Evolutionary conservation across 2,888 invertebrate genomes (phyloP).

Genomic region (Mythimna pallens): DNA sequence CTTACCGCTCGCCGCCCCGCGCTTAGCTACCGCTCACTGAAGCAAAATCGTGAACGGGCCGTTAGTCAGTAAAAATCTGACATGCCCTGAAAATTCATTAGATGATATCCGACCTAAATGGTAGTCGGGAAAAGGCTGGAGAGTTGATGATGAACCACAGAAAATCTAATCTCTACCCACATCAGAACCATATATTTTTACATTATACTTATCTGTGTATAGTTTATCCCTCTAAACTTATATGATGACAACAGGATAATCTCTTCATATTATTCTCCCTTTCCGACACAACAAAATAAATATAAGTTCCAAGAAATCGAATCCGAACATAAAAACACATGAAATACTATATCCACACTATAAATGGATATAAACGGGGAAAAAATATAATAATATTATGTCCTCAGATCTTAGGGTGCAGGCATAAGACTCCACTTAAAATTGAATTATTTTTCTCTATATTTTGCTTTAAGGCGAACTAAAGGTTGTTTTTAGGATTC

Average conservation of each 20-base stretch:
- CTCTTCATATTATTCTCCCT: slow-evolving; percentile 24
- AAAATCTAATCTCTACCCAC: neutral
- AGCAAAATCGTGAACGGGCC: too few species aligned
- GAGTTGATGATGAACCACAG: too few species aligned
- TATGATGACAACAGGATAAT: slow-evolving; percentile 43
- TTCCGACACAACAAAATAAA: slow-evolving; percentile 51
- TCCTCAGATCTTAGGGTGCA: slow-evolving; percentile 17
- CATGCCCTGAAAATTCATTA: too few species aligned
- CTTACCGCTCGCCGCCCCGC: too few species aligned
- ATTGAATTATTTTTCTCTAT: neutral
- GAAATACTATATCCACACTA: slow-evolving; percentile 53
- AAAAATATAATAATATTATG: slow-evolving; percentile 63
- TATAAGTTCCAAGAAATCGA: slow-evolving; percentile 52
- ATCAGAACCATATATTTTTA: slow-evolving; percentile 11
- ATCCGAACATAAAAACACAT: slow-evolving; percentile 52
- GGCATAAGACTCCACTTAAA: slow-evolving; percentile 3
- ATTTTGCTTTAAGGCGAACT: neutral
- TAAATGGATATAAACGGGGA: slow-evolving; percentile 55
- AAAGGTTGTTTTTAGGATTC: too few species aligned
- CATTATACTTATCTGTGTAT: slow-evolving; percentile 4
- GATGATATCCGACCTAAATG: too few species aligned
- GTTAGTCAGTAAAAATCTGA: too few species aligned
- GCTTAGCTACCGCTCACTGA: too few species aligned
- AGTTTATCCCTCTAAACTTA: slow-evolving; percentile 13
- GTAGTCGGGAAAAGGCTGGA: too few species aligned